phyloP scores from a whole-genome alignment of 2,113 vertebrate genomes.

The Pomatorhinus ruficollis region DNA sequence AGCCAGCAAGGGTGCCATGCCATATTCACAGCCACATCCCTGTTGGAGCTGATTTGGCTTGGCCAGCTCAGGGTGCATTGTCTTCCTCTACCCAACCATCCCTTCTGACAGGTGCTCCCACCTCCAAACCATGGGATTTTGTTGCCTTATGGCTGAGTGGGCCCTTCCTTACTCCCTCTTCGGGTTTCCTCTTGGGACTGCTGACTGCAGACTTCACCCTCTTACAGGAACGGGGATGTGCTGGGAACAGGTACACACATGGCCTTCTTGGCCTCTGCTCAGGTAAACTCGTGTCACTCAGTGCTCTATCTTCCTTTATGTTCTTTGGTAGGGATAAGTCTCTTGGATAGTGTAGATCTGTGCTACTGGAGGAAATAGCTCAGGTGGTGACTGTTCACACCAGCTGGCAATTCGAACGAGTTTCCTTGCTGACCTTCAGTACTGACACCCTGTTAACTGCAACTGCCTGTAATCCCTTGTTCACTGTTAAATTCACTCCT shows the following conservation, averaged over 20 bases:
- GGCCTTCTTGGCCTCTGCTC: not conserved
- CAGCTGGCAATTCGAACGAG: not conserved
- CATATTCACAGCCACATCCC: fast-evolving
- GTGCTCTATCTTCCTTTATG: not conserved
- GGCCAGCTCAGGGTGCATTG: not conserved
- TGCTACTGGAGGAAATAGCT: not conserved
- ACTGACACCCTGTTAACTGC: not conserved
- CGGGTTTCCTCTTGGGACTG: not conserved
- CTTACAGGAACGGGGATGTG: not conserved
- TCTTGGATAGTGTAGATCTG: not conserved
- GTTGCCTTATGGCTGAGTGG: not conserved
- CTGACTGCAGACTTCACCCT: not conserved
- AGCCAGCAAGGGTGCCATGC: not conserved
- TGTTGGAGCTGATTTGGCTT: not conserved
- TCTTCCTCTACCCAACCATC: not conserved
- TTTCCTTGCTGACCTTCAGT: not conserved
- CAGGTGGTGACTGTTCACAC: not conserved
- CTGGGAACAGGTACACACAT: not conserved
- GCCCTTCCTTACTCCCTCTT: not conserved
- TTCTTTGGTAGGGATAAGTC: not conserved
- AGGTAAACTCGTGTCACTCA: not conserved
- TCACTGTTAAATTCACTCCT: not conserved
- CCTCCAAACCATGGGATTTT: not conserved
- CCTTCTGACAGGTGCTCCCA: not conserved
- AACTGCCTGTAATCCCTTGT: not conserved